These are phyloP conservation scores for Cylas formicarius DNA, from an alignment of 1,140 invertebrate genomes.

Conservation along the genomic window DNA sequence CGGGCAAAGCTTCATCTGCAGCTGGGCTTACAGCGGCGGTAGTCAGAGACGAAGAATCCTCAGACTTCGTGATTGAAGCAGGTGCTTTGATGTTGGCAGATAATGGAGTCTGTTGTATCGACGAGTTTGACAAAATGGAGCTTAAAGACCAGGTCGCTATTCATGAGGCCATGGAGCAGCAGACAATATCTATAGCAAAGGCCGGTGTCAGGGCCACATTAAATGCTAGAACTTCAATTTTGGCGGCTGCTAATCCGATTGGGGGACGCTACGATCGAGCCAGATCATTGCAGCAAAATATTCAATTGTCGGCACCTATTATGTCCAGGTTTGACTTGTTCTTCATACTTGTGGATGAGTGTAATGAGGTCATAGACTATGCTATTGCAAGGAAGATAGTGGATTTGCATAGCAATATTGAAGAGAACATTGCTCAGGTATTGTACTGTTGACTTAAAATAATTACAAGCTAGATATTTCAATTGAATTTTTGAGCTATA, in stretches of 20 bases:
- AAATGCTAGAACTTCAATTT: slow-evolving; percentile 95
- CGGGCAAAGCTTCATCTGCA: slow-evolving; percentile 95
- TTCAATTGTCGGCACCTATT: slow-evolving; percentile 89
- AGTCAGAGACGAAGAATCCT: slow-evolving; percentile 93
- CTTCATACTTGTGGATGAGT: slow-evolving; percentile 95
- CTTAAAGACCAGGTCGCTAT: slow-evolving; percentile 95
- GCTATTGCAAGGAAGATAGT: slow-evolving; percentile 95
- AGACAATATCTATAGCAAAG: slow-evolving; percentile 98
- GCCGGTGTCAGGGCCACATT: slow-evolving; percentile 97
- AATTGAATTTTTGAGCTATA: too few relatives aligned
- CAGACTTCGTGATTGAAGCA: slow-evolving; percentile 99
- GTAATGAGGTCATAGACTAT: slow-evolving; percentile 91
- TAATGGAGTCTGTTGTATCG: slow-evolving; percentile 98
- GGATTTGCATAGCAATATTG: slow-evolving; percentile 81
- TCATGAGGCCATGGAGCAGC: slow-evolving; percentile 99
- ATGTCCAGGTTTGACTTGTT: slow-evolving; percentile 99
- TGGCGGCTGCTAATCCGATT: slow-evolving; percentile 97
- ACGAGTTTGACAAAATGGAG: slow-evolving; percentile 99
- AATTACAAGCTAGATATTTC: too few relatives aligned
- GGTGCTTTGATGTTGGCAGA: slow-evolving; percentile 98
- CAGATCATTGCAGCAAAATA: slow-evolving; percentile 93
- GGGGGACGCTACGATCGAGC: slow-evolving; percentile 93
- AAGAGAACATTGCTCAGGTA: slow-evolving; percentile 57
- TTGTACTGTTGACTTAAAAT: too few relatives aligned
- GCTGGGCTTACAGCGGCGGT: slow-evolving; percentile 98